Base-by-base conservation (phyloP, 2,888 invertebrate genomes). In the Meta bourneti region DNA sequence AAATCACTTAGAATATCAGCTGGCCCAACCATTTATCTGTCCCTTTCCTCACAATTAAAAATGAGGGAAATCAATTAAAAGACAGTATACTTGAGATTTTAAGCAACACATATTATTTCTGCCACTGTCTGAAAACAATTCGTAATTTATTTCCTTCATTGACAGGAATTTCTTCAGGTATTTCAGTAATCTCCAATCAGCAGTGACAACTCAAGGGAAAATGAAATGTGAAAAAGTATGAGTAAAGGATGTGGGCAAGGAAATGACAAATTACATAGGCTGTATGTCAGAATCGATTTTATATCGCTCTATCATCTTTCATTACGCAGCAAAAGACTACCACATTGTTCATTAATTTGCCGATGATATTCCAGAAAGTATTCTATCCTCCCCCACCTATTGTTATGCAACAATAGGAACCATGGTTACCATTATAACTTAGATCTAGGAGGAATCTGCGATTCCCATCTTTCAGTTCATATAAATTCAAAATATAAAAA, bases 231-330 rank as follows among this genome's bases (percentile, higher is more conserved):
- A 19, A 48, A 54, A 84, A 84, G 74, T 19, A 72, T 9, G n/a
- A 84, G 54, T 11, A 49, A 83, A 52, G 19, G 71, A 72, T 11
- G 48, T 51, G 20, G 48, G 16, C 1, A 70, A 54, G 13, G 80
- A 72, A 70, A 80, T 87, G 80, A 87, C 70, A 87, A 87, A 87
- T 87, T 72, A 72, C 71, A 52, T 70, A 71, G 71, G 71, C n/a
- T 72, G 79, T 69, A 69, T 75, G 80, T 81, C 61, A 74, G 19
- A 89, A 89, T 89, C 75, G 88, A 89, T 89, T 89, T 81, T 81
- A 74, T 81, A 89, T 89, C 81, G 74, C 69, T 88, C 80, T 81
- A 72, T 69, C 61, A 89, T 81, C n/a, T 81, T 89, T 82, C 81
- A 89, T 89, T 89, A 81, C 48, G 61, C 74, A 81, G 61, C 49